phyloP scores from a whole-genome alignment of 2,113 vertebrate genomes.

The Alces alces region DNA sequence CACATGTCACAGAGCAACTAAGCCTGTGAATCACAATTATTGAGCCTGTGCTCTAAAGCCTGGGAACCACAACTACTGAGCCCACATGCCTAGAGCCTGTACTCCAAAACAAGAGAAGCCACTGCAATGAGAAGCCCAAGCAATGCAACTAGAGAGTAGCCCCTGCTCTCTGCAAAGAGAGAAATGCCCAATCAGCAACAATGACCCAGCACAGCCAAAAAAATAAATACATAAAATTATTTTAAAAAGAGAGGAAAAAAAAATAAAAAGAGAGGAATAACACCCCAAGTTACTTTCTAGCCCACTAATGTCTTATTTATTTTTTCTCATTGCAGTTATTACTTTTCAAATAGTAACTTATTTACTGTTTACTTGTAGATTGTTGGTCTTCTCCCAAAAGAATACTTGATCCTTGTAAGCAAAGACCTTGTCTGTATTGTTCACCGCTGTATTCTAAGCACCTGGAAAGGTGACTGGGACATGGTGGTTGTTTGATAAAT shows the following conservation, averaged over 20 bases:
- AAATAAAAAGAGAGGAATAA: neutral
- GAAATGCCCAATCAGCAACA: neutral
- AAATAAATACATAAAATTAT: neutral
- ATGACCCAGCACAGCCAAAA: neutral
- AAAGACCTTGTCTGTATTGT: neutral
- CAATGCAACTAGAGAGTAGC: neutral
- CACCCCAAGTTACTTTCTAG: neutral
- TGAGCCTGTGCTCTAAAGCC: neutral
- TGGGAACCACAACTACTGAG: neutral
- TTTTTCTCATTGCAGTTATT: neutral
- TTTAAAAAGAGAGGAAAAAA: neutral
- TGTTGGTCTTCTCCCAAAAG: neutral
- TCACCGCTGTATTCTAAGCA: neutral
- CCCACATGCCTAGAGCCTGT: neutral
- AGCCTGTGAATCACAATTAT: neutral
- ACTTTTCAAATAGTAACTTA: neutral
- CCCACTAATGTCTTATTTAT: neutral
- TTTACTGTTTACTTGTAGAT: neutral
- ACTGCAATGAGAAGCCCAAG: neutral
- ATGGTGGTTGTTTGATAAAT: neutral
- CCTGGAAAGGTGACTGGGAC: neutral
- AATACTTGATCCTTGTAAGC: conserved; percentile 7
- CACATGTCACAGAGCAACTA: neutral
- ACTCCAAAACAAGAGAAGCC: neutral
- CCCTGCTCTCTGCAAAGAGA: neutral